phyloP scores from a whole-genome alignment of 92 coral and sea anemone genomes.

The Plumapathes pennacea region DNA sequence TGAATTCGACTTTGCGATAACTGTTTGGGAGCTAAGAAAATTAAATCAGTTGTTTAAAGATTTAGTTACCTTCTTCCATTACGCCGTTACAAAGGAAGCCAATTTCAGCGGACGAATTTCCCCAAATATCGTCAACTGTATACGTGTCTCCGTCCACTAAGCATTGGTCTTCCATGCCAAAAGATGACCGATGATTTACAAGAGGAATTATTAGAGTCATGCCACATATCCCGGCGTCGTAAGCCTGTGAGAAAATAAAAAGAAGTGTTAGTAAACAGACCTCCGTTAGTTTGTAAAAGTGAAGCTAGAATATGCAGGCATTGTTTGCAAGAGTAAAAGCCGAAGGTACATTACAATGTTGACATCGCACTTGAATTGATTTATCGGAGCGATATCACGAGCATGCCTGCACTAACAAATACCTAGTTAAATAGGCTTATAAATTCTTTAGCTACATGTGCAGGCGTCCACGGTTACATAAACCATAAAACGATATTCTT shows the following conservation, averaged over 20 bases:
- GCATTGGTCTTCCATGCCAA: slow-evolving; percentile 86
- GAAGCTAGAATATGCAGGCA: slow-evolving; percentile 21
- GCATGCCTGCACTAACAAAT: slow-evolving; percentile 70
- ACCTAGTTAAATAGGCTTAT: slow-evolving; percentile 59
- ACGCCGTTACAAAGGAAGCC: slow-evolving; percentile 74
- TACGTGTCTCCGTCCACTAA: slow-evolving; percentile 75
- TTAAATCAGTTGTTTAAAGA: slow-evolving; percentile 28
- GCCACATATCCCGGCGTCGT: slow-evolving; percentile 49
- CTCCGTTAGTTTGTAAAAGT: slow-evolving; percentile 38
- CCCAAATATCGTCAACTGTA: slow-evolving; percentile 88
- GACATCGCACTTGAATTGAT: slow-evolving; percentile 39
- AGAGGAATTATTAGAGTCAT: slow-evolving; percentile 87
- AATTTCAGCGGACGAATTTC: slow-evolving; percentile 75
- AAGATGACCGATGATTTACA: slow-evolving; percentile 60
- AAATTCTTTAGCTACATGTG: slow-evolving; percentile 49
- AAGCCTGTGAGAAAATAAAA: background rate
- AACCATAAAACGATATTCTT: slow-evolving; percentile 83
- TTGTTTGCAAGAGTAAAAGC: slow-evolving; percentile 47
- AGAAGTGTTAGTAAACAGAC: slow-evolving; percentile 28
- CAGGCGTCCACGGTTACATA: slow-evolving; percentile 72
- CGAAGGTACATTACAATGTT: slow-evolving; percentile 51
- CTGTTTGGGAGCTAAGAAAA: too few species aligned
- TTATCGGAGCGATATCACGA: slow-evolving; percentile 45
- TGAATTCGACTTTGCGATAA: too few species aligned
- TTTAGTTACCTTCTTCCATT: slow-evolving; percentile 64